Conservation (phyloP, 2,797 vertebrate genomes). For the Dallia pectoralis region DNA sequence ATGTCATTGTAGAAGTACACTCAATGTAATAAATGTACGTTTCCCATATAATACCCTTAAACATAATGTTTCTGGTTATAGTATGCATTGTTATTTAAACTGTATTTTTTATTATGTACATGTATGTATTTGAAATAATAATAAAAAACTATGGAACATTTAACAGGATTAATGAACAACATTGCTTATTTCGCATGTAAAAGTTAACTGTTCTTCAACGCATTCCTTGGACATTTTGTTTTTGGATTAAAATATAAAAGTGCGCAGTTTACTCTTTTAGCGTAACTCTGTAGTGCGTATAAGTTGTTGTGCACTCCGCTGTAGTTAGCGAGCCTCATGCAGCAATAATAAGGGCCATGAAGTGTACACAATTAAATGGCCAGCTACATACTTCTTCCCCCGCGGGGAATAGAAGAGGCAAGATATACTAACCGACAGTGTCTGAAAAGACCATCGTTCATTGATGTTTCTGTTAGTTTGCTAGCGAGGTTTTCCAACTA, state of each 20-base stretch:
- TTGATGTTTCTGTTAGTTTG: constrained; percentile 44
- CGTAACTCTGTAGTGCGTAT: neutral
- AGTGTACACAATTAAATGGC: neutral
- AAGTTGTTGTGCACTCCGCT: neutral
- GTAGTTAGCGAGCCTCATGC: neutral
- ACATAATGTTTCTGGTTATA: no score
- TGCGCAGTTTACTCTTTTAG: neutral
- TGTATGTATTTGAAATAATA: neutral
- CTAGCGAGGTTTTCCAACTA: constrained; percentile 21
- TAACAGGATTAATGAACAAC: no score
- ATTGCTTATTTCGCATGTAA: neutral
- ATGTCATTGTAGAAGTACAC: no score
- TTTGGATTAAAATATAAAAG: neutral
- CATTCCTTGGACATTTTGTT: neutral
- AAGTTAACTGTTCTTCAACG: neutral
- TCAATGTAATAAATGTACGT: no score
- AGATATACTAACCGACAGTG: neutral
- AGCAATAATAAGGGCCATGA: neutral
- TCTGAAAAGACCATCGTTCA: neutral
- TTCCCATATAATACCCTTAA: no score
- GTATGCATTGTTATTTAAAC: no score
- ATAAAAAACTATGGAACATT: no score
- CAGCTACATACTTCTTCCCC: neutral
- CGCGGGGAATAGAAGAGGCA: neutral
- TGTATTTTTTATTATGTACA: no score